Base-by-base conservation (phyloP, 2,797 vertebrate genomes). In the Rachycentron canadum region DNA sequence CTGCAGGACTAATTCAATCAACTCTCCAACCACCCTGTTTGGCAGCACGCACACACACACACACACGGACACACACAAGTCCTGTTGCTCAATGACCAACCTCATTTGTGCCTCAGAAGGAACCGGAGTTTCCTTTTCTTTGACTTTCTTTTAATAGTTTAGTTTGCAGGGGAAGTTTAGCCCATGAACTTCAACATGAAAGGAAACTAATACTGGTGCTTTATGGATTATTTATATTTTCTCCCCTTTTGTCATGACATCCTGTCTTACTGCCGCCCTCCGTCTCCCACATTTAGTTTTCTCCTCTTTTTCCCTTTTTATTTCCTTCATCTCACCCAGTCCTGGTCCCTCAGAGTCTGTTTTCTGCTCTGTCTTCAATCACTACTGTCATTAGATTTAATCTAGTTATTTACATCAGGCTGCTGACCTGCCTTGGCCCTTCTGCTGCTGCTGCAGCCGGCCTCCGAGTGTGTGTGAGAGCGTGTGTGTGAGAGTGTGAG, bases 381-480 rank as follows among this genome's bases (percentile, higher is more conserved):
- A 60, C 69, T 40, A 57, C 87, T 76, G 82, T 85, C 83, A 86
- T 92, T 92, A 89, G 52, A 61, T 83, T 57, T 93, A 93, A 94
- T 92, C 30, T 5, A 61, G 84, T 94, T 94, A 94, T 85, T 78
- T 70, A 72, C 76, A 67, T 78, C 66, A 79, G 83, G 83, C 84
- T 16, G 74, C 69, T 88, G 79, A 70, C 81, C 81, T 70, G 67
- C 59, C 74, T 50, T 67, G 66, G 69, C 78, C 61, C 32, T 34
- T 58, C 76, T 69, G 71, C 55, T 61, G 71, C 55, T 61, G 65
- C 62, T 67, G 78, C 86, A 73, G 77, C 62, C 38, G n/a, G 50
- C 26, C 4, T 26, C 2, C 52, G 1, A 63, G 16, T 69, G 28
- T 63, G 8, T 50, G 28, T 69, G 32, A 23, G 47, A 19, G 36